Base-by-base conservation (phyloP, 2,888 invertebrate species). In the Orthosia gothica region DNA sequence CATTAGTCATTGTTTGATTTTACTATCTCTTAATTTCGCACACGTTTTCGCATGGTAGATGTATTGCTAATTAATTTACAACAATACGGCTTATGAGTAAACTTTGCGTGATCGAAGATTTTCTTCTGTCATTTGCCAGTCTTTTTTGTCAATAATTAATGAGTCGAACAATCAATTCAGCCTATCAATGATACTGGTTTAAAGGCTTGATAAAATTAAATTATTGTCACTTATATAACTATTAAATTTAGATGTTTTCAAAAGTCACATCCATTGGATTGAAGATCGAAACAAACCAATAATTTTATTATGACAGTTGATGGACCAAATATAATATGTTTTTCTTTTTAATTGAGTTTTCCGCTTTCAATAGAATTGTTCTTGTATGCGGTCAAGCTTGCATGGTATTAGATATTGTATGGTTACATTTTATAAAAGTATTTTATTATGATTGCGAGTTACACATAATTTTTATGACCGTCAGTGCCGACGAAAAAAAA, bases 1-100 rank as follows among this genome's bases (percentile, higher is more conserved):
- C 61, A 71, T 70, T 66, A 70, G 65, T 66, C 68, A 82, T 83
- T 82, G 68, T 74, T 81, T 61, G 63, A 55, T 73, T 84, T 81
- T 81, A 81, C 69, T 84, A 66, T 82, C 84, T 81, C 49, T 82
- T 75, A 81, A 84, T 84, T 71, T 69, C 65, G 55, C 52, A 47
- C 59, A 71, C 65, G 54, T 55, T 81, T 81, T 81, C 59, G 55
- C 68, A 70, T 54, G 75, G 54, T 63, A 82, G 68, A 66, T n/a
- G 23, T 65, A 57, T 68, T 61, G 54, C 20, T 55, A 20, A 59
- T 74, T 70, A 83, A 80, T 79, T 50, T 45, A 18, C 45, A 20
- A 54, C 26, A 62, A 62, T 70, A 70, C 18, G 12, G 32, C 12
- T 66, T 23, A 62, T 55, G 45, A 32, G 12, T 65, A 45, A 50